Base-by-base conservation (phyloP, 2,113 vertebrate genomes). In the Pardalotus punctatus region DNA sequence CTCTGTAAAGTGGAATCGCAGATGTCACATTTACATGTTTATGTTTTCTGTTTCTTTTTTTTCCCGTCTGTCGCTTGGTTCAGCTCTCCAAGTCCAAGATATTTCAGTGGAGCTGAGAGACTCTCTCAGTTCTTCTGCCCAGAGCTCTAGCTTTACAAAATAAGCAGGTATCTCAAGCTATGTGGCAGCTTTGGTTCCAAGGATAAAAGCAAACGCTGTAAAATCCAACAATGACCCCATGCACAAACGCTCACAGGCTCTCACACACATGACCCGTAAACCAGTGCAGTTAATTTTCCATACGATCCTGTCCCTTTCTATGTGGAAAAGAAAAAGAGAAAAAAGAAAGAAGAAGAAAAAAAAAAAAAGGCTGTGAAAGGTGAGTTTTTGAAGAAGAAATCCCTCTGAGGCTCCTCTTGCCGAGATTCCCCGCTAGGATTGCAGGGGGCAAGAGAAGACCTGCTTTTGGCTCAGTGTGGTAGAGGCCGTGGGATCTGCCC, bases 401-500 rank as follows among this genome's bases (percentile, higher is more conserved):
- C 81, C 83, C 35, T 78, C 66, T 66, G 86, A 86, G 82, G 67
- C 57, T 97, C 36, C 48, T 51, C 69, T 92, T 78, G 56, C 79
- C 0, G 31, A 90, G 93, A 58, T 93, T 95, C 90, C 94, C 93
- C 2, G 79, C 88, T 90, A 96, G 82, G 60, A 67, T 93, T 57
- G 92, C 93, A 90, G 69, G 76, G 93, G 78, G 76, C 88, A 94
- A 95, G 91, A 94, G 94, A 64, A 89, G 93, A 92, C 35, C 76
- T 67, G 88, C 88, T 88, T 88, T 97, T 86, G 92, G 92, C 92
- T 96, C 88, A 38, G 79, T 67, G 86, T 2, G 4, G 73, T 21
- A 84, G 90, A 76, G 92, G 96, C 94, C 90, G 88, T 96, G 93
- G 96, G 96, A 96, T 96, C 88, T 96, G 95, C 94, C 92, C 94